Evolutionary conservation across 2,888 invertebrate species (phyloP).

Genomic region (Rhaphigaster nebulosa): DNA sequence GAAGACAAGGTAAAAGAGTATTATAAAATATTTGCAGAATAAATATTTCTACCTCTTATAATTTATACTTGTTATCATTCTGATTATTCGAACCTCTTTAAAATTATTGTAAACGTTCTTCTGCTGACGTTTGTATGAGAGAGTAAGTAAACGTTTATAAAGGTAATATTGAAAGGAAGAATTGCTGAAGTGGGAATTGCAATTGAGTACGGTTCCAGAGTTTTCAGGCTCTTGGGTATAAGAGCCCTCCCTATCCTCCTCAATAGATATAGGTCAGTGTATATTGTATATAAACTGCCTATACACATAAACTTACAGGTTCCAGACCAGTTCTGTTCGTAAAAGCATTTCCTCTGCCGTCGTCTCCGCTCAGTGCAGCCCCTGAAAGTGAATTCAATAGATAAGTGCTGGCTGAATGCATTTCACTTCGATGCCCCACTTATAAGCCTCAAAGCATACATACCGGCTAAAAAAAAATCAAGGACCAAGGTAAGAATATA

Average conservation of each 20-base stretch:
- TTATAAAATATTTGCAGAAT: too few species aligned
- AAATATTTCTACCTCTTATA: too few species aligned
- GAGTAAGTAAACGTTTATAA: background rate
- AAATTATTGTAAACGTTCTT: too few species aligned
- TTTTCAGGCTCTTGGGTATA: background rate
- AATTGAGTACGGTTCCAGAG: background rate
- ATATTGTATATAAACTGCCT: conserved; percentile 10
- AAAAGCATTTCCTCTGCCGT: background rate
- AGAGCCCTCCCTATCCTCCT: background rate
- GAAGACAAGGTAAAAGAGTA: too few species aligned
- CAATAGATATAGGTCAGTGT: background rate
- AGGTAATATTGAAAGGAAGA: background rate
- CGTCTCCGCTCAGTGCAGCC: background rate
- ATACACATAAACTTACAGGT: background rate
- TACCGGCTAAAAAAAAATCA: too few species aligned
- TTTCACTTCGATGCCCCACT: too few species aligned
- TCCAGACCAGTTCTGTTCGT: background rate
- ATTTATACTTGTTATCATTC: too few species aligned
- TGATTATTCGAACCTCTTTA: too few species aligned
- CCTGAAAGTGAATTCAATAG: background rate
- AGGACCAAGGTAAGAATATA: too few species aligned
- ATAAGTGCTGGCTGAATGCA: background rate
- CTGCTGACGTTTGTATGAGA: background rate
- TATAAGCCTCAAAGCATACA: too few species aligned
- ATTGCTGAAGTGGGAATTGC: background rate